Evolutionary conservation across 2,888 invertebrate species (phyloP).

Genomic region (Drosophila mercatorum): DNA sequence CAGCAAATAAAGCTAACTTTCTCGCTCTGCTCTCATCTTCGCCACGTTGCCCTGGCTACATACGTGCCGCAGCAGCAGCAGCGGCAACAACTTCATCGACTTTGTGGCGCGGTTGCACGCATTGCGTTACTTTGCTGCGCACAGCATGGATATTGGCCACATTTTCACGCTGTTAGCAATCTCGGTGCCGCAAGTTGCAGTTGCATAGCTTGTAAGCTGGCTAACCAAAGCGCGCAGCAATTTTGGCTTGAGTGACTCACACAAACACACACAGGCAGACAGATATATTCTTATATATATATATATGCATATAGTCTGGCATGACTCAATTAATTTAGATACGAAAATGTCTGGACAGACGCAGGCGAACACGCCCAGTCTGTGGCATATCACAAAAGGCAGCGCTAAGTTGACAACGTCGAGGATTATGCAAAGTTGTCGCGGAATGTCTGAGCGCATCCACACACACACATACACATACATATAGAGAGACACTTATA

Average conservation of each 20-base stretch:
- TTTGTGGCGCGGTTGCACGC: slow-evolving; percentile 36
- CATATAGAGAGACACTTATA: slow-evolving; percentile 1
- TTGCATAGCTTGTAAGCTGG: slow-evolving; percentile 62
- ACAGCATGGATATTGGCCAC: slow-evolving; percentile 57
- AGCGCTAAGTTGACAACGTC: slow-evolving; percentile 57
- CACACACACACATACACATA: background rate
- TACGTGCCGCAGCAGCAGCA: slow-evolving; percentile 5
- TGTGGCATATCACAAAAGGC: slow-evolving; percentile 43
- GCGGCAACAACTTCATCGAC: background rate
- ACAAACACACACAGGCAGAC: background rate
- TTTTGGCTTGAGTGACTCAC: slow-evolving; percentile 62
- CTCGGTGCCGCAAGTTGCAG: slow-evolving; percentile 51
- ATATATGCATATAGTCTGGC: slow-evolving; percentile 36
- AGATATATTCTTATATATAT: background rate
- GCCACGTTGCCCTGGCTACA: slow-evolving; percentile 2
- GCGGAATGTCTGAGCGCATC: slow-evolving; percentile 40
- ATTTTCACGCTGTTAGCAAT: slow-evolving; percentile 53
- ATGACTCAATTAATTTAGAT: slow-evolving; percentile 73
- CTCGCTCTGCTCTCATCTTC: background rate
- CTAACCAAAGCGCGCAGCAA: slow-evolving; percentile 58
- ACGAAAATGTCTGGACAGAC: slow-evolving; percentile 64
- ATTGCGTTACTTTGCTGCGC: slow-evolving; percentile 58
- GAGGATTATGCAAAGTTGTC: slow-evolving; percentile 52
- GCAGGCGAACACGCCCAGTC: slow-evolving; percentile 64
- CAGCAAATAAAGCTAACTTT: background rate